Evolutionary conservation across 2,113 vertebrate species (phyloP).

Genomic region (Cercopithecus mona): DNA sequence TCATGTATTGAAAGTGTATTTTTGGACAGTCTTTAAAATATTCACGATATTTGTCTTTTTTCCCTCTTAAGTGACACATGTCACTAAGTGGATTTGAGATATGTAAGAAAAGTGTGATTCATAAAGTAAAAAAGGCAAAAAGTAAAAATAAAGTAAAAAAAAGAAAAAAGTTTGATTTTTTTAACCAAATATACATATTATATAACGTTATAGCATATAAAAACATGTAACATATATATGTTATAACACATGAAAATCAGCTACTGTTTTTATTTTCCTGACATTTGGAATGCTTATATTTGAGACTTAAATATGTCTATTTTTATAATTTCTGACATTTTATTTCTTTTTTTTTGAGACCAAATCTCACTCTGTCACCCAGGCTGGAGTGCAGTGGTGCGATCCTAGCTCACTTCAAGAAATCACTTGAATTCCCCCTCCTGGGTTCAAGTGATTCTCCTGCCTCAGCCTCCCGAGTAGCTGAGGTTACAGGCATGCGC

Average conservation of each 20-base stretch:
- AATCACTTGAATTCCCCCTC: too few species aligned
- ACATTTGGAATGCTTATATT: background rate
- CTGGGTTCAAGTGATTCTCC: too few species aligned
- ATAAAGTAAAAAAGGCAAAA: background rate
- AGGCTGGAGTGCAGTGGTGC: too few species aligned
- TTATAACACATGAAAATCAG: background rate
- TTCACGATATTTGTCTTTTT: background rate
- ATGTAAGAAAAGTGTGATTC: background rate
- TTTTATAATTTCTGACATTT: background rate
- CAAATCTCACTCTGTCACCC: too few species aligned
- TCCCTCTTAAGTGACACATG: background rate
- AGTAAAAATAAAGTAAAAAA: background rate
- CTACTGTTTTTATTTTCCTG: background rate
- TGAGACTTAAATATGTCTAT: background rate
- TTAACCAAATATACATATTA: background rate
- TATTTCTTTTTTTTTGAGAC: background rate
- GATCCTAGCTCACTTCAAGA: too few species aligned
- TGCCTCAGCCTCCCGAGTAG: too few species aligned
- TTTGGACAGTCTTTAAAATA: background rate
- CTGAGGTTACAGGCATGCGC: too few species aligned
- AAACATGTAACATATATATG: background rate
- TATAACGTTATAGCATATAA: background rate
- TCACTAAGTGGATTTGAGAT: background rate
- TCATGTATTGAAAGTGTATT: background rate
- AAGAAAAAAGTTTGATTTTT: background rate